Evolutionary conservation across 2,888 invertebrate species (phyloP), one percentile per base, ranked within the genome.

Genomic region (Dryadula phaetusa): DNA sequence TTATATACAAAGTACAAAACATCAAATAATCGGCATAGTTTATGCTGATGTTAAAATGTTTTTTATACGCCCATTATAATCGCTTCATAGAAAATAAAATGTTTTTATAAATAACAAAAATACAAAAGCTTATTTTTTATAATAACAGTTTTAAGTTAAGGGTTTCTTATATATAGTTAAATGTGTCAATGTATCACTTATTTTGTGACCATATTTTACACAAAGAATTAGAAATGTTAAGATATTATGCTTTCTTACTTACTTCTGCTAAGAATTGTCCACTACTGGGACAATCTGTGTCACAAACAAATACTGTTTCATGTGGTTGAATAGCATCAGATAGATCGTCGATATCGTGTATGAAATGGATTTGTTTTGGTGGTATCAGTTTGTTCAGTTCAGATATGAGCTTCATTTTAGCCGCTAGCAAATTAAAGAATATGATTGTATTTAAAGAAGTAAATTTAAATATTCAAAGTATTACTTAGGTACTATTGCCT

Each of bases 241-340:
- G 16, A 7, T 16, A 0, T 0, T 42, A 28, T 16, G 12, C 4
- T 53, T 3, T 22, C 22, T 0, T 20, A 14, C 37, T 37, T 54
- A 54, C 37, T 20, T 37, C 7, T 20, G 34, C 20, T 14, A 54
- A 20, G 7, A 54, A 20, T 7, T n/a, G 10, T 14, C 20, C 14
- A 37, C 20, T 54, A 20, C n/a, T 7, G 20, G 54, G 20, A 37
- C 54, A 37, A 20, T 54, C 20, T 14, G 32, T 54, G n/a, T 37
- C 37, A 54, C 18, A 12, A n/a, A 37, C 18, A 20, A 37, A 37
- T 20, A 53, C 7, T 3, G 14, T 20, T 14, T 54, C 18, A 14
- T 37, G 37, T 54, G 7, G 6, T 37, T 32, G 12, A 18, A 34
- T 20, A 54, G 18, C 18, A 34, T 7, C 20, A 18, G 0, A 14